Conservation (phyloP, 2,113 vertebrate genomes). For the Eubucco bourcierii region DNA sequence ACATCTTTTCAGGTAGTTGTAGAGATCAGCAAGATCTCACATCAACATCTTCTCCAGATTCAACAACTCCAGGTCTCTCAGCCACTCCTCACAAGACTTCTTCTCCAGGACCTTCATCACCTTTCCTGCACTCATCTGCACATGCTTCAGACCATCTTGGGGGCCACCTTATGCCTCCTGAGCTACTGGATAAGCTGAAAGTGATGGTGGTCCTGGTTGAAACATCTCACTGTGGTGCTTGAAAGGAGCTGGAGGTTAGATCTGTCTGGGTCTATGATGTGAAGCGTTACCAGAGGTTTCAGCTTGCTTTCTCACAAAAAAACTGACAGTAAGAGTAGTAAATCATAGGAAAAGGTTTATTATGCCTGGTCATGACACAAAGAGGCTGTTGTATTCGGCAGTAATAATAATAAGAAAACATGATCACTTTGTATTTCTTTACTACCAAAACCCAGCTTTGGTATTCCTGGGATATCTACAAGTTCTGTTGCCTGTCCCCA, state of each 20-base stretch:
- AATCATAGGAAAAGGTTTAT: neutral
- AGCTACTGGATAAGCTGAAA: neutral
- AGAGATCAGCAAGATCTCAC: too few relatives aligned
- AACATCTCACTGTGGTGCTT: neutral
- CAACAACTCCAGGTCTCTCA: too few relatives aligned
- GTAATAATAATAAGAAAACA: neutral
- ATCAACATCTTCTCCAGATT: too few relatives aligned
- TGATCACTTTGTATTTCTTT: neutral
- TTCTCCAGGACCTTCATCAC: too few relatives aligned
- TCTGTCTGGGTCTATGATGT: neutral
- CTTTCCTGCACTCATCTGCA: too few relatives aligned
- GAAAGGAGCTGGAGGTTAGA: neutral
- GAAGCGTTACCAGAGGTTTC: neutral
- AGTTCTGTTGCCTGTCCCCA: neutral
- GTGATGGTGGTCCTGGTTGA: accelerated
- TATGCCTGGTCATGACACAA: neutral
- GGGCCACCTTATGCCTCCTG: neutral
- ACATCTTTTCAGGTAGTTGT: too few relatives aligned
- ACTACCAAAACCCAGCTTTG: neutral
- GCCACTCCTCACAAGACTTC: too few relatives aligned
- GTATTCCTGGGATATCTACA: neutral
- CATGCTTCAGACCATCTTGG: neutral
- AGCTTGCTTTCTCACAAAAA: neutral
- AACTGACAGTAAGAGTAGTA: neutral
- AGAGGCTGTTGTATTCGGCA: neutral